Percentiles rank a stretch among this genome's conserved stretches.
phyloP scores from a whole-genome alignment of 1,140 invertebrate species.

The Bombus waltoni region DNA sequence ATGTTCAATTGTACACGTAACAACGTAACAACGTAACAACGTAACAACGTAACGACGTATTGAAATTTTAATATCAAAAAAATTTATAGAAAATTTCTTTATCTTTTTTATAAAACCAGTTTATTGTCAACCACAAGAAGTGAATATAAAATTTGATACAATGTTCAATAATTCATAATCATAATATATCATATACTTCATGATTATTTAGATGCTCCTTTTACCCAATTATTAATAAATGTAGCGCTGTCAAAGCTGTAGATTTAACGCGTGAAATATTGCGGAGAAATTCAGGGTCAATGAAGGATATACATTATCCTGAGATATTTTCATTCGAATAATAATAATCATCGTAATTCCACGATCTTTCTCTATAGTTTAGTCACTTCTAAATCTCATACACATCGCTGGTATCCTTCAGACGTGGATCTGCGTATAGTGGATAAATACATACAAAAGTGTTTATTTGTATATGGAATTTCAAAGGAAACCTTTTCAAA shows the following conservation, averaged over 20 bases:
- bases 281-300: constrained; percentile 51
- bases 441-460: constrained; percentile 15
- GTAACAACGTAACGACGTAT: neutral
- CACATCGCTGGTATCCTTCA: constrained; percentile 7
- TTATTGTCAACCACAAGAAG: constrained; percentile 79
- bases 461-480: constrained; percentile 17
- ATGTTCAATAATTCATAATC: constrained; percentile 78
- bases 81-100: constrained; percentile 5
- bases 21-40: neutral
- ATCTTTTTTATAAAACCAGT: constrained; percentile 75
- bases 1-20: neutral
- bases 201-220: constrained; percentile 65
- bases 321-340: constrained; percentile 59
- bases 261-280: constrained; percentile 57
- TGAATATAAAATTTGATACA: constrained; percentile 81
- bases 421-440: constrained; percentile 35
- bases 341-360: constrained; percentile 49
- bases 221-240: constrained; percentile 67
- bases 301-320: constrained; percentile 62
- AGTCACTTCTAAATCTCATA: constrained; percentile 37
- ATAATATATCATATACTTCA: constrained; percentile 71
- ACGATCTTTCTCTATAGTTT: constrained; percentile 28
- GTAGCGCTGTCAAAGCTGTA: constrained; percentile 63
- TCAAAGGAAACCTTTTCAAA: constrained; percentile 8
- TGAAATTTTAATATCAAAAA: neutral